These are phyloP conservation scores for Oedothorax gibbosus DNA, from an alignment of 1,140 invertebrate species.

Conservation along the genomic window DNA sequence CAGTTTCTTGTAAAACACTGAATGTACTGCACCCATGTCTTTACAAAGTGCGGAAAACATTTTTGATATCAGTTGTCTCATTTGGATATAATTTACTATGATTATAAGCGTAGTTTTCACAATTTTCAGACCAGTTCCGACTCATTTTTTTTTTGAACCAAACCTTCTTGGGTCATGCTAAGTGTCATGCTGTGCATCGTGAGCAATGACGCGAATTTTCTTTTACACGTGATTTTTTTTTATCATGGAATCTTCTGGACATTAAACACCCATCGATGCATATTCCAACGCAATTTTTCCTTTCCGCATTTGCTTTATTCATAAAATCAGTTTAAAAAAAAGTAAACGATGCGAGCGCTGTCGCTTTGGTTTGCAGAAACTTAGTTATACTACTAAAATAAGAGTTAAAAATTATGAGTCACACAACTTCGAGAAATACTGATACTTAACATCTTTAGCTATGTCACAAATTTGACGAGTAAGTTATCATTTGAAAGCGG, in stretches of 20 bases:
- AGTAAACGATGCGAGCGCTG: background rate
- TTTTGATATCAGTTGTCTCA: background rate
- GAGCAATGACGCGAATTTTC: background rate
- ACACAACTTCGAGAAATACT: background rate
- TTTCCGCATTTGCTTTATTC: background rate
- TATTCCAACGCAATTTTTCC: background rate
- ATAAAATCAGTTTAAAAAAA: background rate
- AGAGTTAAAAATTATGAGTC: background rate
- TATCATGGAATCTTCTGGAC: background rate
- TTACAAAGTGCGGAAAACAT: slow-evolving; percentile 1
- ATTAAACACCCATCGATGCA: background rate
- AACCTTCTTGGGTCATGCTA: background rate
- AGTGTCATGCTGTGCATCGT: background rate
- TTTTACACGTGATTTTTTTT: background rate
- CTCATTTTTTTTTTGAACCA: background rate
- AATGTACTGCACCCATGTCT: background rate
- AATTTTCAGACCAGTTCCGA: background rate
- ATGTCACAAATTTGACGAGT: background rate
- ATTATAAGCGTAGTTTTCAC: background rate
- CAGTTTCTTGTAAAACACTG: background rate
- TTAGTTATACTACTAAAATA: background rate
- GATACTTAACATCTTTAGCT: background rate
- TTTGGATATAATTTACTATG: background rate
- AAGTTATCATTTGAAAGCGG: background rate
- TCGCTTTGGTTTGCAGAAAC: slow-evolving; percentile 5